Percentiles rank a stretch among this genome's conserved stretches.
phyloP scores from a whole-genome alignment of 2,888 invertebrate species.

The Onchidella celtica region DNA sequence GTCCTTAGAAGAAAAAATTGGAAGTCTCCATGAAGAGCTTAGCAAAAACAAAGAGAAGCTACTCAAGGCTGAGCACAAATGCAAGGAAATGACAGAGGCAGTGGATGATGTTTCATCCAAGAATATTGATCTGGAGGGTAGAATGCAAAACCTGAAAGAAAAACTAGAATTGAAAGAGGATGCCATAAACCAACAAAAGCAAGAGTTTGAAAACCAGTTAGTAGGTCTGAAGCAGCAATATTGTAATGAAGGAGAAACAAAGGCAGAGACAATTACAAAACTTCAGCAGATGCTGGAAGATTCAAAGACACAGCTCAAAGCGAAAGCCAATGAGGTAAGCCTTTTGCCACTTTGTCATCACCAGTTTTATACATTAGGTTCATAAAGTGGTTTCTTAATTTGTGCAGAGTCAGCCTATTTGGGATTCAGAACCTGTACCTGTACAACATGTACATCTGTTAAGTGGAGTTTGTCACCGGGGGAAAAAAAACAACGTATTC shows the following conservation, averaged over 20 bases:
- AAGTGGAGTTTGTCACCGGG: too few species aligned
- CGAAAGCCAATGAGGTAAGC: slow-evolving; percentile 28
- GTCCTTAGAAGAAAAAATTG: not conserved
- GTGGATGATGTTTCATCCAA: not conserved
- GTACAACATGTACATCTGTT: too few species aligned
- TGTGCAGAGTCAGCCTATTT: too few species aligned
- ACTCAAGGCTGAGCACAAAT: not conserved
- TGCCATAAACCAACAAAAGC: not conserved
- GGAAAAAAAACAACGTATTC: too few species aligned
- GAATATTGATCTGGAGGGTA: slow-evolving; percentile 2
- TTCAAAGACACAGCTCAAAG: not conserved
- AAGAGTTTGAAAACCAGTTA: not conserved
- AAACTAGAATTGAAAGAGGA: not conserved
- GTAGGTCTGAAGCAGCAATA: not conserved
- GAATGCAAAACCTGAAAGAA: not conserved
- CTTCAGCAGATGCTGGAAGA: slow-evolving; percentile 10
- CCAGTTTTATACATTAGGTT: too few species aligned
- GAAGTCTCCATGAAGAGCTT: not conserved
- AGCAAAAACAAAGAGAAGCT: slow-evolving; percentile 12
- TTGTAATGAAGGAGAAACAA: slow-evolving; percentile 7
- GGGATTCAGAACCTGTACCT: too few species aligned
- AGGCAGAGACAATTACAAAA: not conserved
- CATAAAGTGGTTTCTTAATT: too few species aligned
- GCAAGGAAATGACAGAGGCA: not conserved
- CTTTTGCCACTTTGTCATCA: too few species aligned